Conservation (phyloP, 23 tunicate genomes). For the Corella eumyota region DNA sequence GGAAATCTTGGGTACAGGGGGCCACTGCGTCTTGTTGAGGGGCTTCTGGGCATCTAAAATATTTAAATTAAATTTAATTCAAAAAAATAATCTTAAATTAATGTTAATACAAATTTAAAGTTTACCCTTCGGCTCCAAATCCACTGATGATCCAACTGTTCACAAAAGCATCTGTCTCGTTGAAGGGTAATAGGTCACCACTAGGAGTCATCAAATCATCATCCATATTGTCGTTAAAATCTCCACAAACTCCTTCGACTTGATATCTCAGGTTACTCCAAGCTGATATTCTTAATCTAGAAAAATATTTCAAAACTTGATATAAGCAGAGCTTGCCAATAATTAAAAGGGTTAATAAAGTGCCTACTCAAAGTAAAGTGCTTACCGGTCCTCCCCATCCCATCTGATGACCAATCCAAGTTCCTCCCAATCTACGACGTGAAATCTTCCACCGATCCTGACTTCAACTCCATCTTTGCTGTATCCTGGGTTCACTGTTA, state of each 20-base stretch:
- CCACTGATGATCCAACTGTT: conserved; percentile 25
- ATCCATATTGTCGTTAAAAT: conserved; percentile 24
- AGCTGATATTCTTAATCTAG: conserved; percentile 34
- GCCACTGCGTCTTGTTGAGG: neutral
- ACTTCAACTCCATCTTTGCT: conserved; percentile 22
- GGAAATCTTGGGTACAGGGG: neutral
- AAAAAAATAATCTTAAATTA: too few species aligned
- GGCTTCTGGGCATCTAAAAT: conserved; percentile 8
- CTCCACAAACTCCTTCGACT: conserved; percentile 66
- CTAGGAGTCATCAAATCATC: conserved; percentile 36
- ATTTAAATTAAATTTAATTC: too few species aligned
- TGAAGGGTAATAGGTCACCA: conserved; percentile 10
- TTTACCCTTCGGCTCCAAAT: conserved; percentile 23
- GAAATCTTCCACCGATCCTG: conserved; percentile 24
- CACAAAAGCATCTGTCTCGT: conserved; percentile 11
- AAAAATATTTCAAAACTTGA: neutral
- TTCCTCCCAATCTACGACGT: conserved; percentile 25
- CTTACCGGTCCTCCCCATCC: conserved; percentile 62
- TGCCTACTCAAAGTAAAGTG: neutral
- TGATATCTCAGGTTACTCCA: conserved; percentile 27
- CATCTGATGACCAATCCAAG: conserved; percentile 36
- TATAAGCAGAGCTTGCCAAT: neutral
- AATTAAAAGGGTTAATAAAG: neutral
- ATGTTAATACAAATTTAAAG: too few species aligned
- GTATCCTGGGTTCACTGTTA: conserved; percentile 31